A percentile compares a stretch with the other conserved stretches of the same genome.
Conservation (phyloP, 1,140 invertebrate genomes). For the Copidosoma floridanum region DNA sequence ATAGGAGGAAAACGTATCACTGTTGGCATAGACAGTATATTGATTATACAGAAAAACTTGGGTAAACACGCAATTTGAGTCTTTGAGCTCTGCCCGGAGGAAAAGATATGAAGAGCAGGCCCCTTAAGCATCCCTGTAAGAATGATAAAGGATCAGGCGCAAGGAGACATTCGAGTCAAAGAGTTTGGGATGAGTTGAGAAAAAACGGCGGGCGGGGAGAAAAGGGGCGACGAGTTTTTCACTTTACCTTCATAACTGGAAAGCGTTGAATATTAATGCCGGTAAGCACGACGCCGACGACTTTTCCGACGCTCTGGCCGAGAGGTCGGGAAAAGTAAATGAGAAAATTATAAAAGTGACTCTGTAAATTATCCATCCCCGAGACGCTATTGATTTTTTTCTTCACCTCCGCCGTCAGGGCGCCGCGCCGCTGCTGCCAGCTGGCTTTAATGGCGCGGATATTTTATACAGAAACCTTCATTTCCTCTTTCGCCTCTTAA, state of each 20-base stretch:
- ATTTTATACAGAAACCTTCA: too few species aligned
- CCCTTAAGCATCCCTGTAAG: neutral
- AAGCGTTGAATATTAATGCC: slow-evolving; percentile 54
- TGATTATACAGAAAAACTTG: too few species aligned
- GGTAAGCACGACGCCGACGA: slow-evolving; percentile 40
- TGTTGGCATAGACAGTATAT: too few species aligned
- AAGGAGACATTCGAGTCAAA: slow-evolving; percentile 14
- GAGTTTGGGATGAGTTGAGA: slow-evolving; percentile 23
- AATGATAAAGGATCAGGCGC: slow-evolving; percentile 2
- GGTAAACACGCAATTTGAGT: too few species aligned
- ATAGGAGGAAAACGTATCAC: too few species aligned
- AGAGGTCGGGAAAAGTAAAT: slow-evolving; percentile 45
- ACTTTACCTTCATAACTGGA: slow-evolving; percentile 56
- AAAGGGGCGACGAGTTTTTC: slow-evolving; percentile 50
- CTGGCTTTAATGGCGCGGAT: too few species aligned
- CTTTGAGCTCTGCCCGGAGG: too few species aligned
- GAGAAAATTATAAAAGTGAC: slow-evolving; percentile 52
- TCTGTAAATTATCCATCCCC: slow-evolving; percentile 47
- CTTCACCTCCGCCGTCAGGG: neutral
- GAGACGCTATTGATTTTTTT: slow-evolving; percentile 42
- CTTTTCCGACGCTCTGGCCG: slow-evolving; percentile 35
- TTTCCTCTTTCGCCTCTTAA: too few species aligned
- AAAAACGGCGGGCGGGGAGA: neutral
- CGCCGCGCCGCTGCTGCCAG: neutral
- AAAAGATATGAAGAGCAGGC: too few species aligned